Evolutionary conservation across 2,113 vertebrate genomes (phyloP), one percentile per base, ranked within the genome.

Genomic region (Hiodon alosoides): DNA sequence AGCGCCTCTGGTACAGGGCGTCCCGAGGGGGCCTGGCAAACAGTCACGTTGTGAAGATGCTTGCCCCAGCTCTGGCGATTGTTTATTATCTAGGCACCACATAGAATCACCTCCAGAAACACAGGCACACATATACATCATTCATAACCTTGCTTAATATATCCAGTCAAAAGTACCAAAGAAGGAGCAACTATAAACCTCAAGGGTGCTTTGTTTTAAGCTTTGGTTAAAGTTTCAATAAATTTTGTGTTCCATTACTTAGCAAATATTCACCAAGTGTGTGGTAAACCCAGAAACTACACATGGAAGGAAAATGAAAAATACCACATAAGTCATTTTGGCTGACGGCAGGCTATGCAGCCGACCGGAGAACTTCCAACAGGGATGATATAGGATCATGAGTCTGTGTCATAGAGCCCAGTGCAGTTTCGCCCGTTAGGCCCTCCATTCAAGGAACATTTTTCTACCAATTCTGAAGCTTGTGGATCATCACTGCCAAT

Each of bases 1-100:
- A 85, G 79, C 83, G 79, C 74, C 82, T 86, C 47, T 81, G 83
- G 4, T 68, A 69, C 64, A 80, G 6, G 31, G 79, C 58, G 3
- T 84, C 81, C 76, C 69, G 13, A 11, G 74, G 61, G 9, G 64
- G 53, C 5, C 86, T 90, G 82, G 77, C 75, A 59, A 58, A 74
- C 16, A 58, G n/a, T 72, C 17, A 69, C 7, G 2, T 7, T 66
- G 31, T 31, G 31, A 31, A 31, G 31, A 31, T 31, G 31, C 31
- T 31, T 31, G 31, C 31, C 31, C 31, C 31, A 31, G 31, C 31
- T 1, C 31, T 31, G 31, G 31, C 31, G 2, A 47, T 46, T 47
- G 64, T 11, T 11, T 47, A 47, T 48, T 66, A 48, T 66, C 10
- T 6, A 48, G 5, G 10, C 3, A 65, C 64, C 3, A 65, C 64